Conservation (phyloP, 2,113 vertebrate species). For the Potamarius usumacintae region DNA sequence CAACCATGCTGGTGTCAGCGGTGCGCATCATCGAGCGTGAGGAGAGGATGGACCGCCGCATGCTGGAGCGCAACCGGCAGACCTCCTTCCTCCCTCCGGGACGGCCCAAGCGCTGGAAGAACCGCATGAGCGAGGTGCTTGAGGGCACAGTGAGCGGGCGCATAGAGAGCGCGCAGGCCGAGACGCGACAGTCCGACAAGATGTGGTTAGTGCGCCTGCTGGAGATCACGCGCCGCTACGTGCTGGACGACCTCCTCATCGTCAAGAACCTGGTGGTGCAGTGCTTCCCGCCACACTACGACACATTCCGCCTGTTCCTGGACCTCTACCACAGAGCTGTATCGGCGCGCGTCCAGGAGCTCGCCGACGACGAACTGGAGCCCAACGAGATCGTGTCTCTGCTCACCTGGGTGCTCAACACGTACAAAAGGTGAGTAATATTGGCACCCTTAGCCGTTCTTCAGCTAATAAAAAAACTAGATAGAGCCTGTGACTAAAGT, state of each 20-base stretch:
- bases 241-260: conserved; percentile 87
- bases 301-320: conserved; percentile 86
- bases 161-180: conserved; percentile 91
- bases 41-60: conserved; percentile 89
- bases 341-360: conserved; percentile 84
- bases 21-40: conserved; percentile 96
- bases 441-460: neutral
- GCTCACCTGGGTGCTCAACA: conserved; percentile 94
- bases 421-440: conserved; percentile 85
- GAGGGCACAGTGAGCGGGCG: conserved; percentile 86
- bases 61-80: conserved; percentile 92
- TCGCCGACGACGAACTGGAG: conserved; percentile 88
- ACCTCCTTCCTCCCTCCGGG: conserved; percentile 91
- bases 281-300: conserved; percentile 90
- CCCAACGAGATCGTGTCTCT: conserved; percentile 95
- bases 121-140: conserved; percentile 87
- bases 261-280: conserved; percentile 92
- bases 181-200: conserved; percentile 89
- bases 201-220: conserved; percentile 98
- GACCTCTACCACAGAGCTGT: conserved; percentile 87
- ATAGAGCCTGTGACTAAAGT: too few species aligned
- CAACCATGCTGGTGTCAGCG: conserved; percentile 91
- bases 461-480: neutral
- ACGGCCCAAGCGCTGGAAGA: conserved; percentile 92
- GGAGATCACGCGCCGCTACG: conserved; percentile 90